Evolutionary conservation across 2,113 vertebrate species (phyloP).

Genomic region (Muntiacus muntjak): DNA sequence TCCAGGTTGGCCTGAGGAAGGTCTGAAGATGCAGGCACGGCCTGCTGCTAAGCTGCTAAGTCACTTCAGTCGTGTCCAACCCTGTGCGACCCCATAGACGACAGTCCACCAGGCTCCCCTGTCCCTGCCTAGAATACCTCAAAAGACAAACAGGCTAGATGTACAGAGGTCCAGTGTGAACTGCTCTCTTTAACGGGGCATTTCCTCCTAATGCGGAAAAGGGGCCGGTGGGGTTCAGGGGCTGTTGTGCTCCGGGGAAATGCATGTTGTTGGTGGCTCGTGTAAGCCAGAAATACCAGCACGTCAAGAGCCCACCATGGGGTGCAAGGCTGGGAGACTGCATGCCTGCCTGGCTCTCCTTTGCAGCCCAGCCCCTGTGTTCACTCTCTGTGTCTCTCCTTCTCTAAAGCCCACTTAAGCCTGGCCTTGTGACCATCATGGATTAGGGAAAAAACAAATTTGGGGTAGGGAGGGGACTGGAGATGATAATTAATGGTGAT

Average conservation of each 20-base stretch:
- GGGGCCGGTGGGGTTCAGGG: background rate
- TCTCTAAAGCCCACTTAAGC: background rate
- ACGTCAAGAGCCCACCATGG: fast-evolving
- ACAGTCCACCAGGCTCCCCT: no score
- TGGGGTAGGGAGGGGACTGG: no score
- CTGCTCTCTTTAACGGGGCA: fast-evolving
- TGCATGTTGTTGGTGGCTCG: fast-evolving
- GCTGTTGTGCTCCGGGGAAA: fast-evolving
- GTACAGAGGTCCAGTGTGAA: background rate
- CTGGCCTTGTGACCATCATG: background rate
- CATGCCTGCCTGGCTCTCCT: fast-evolving
- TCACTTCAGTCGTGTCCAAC: no score
- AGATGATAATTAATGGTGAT: fast-evolving
- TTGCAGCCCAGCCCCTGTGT: background rate
- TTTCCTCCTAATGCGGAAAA: background rate
- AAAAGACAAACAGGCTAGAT: background rate
- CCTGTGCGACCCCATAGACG: no score
- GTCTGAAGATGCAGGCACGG: background rate
- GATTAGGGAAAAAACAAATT: background rate
- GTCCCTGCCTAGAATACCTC: fast-evolving
- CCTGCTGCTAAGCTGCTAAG: background rate
- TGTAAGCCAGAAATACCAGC: background rate
- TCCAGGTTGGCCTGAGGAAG: fast-evolving
- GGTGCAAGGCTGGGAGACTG: fast-evolving
- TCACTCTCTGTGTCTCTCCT: background rate